Base-by-base conservation (phyloP, 1,140 invertebrate species). In the Reticulitermes speratus region DNA sequence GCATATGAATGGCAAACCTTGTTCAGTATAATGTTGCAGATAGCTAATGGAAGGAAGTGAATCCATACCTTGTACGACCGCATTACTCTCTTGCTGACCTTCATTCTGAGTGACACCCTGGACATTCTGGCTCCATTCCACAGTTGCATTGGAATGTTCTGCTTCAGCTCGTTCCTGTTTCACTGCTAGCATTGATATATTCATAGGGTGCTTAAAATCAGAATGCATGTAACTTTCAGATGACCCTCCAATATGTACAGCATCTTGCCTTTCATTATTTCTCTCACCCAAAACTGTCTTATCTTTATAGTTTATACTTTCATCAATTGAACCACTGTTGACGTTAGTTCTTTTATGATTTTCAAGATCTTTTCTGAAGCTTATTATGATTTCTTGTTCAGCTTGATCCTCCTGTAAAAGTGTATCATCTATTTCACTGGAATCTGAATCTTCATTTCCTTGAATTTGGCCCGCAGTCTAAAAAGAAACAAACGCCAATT, bases 1-100 rank as follows among this genome's bases (percentile, higher is more conserved):
- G 48, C 93, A 94, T 87, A 92, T 90, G 55, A 94, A 93, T 75
- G 83, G 45, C 25, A 83, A 83, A 44, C 75, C 85, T 44, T 86
- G 52, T 55, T 16, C 16, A 55, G 11, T 55, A 55, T 19, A 55
- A 55, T 55, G 52, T 16, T 55, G 44, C 59, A 55, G n/a, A 32
- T 48, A 32, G 38, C 48, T 85, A 44, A 45, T 59, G 19, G 52
- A 55, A 55, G 52, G 52, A 16, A 55, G 52, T 55, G 52, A 19
- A 55, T 21, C 52, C 52, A 55, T 14, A 55, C 45, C 45, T 48
- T 48, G 45, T 48, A 16, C 9, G 14, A 16, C 14, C 1, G 52
- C 52, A 21, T 21, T 21, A 55, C 19, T 55, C 52, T 16, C 14
- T 21, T 55, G 52, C 52, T 55, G 52, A 3, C n/a, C 65, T n/a